Conservation (phyloP, 2,797 vertebrate genomes). For the Spinibarbus caldwelli region DNA sequence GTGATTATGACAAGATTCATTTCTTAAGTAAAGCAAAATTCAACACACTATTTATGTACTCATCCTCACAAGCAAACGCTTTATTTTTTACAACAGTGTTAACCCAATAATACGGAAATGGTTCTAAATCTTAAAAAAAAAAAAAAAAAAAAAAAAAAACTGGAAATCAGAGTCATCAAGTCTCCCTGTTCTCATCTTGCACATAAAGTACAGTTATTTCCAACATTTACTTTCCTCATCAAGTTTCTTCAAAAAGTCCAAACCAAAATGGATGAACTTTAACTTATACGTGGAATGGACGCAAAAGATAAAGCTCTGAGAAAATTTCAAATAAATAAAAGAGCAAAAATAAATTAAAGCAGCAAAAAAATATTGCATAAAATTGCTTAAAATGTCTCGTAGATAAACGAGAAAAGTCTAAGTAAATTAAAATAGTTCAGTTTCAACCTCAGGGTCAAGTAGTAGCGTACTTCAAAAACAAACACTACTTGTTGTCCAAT, state of each 20-base stretch:
- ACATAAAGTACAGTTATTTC: not conserved
- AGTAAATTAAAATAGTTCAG: conserved; percentile 33
- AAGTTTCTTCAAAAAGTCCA: not conserved
- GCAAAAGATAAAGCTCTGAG: not conserved
- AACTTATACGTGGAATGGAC: not conserved
- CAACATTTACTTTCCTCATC: not conserved
- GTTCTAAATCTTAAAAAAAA: not conserved
- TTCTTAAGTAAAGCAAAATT: not conserved
- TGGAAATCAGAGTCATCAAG: not conserved
- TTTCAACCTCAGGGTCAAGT: conserved; percentile 43
- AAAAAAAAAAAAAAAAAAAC: not conserved
- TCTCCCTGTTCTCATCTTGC: not conserved
- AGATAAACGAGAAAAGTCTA: conserved; percentile 52
- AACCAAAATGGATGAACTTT: not conserved
- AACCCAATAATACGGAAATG: not conserved
- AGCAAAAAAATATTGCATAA: too few species aligned
- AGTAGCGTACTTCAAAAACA: conserved; percentile 22
- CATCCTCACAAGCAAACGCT: not conserved
- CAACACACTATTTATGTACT: too few species aligned
- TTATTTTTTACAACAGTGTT: not conserved
- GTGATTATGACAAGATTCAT: not conserved
- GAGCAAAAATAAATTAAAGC: not conserved
- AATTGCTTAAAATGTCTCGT: conserved; percentile 10
- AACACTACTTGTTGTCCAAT: not conserved
- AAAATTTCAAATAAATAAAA: not conserved